Evolutionary conservation across 2,113 vertebrate species (phyloP), one percentile per base, ranked within the genome.

Genomic region (Sakesphorus luctuosus): DNA sequence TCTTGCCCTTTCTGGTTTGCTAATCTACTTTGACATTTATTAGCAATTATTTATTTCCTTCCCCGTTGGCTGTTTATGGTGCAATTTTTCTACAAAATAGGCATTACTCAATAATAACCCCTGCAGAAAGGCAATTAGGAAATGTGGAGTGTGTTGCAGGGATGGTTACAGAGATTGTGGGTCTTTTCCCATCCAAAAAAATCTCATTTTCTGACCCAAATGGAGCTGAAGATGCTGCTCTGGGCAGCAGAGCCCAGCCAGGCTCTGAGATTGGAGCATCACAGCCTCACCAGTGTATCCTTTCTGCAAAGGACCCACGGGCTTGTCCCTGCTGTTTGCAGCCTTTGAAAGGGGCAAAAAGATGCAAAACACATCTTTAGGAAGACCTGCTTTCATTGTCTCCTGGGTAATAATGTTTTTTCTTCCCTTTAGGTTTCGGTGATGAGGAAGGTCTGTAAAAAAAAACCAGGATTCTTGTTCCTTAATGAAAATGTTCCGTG

Each of bases 31-130:
- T 47, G 86, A 93, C 95, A 87, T 93, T 89, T 67, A 90, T 91
- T 95, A 90, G 72, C 50, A 59, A 82, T 49, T 89, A 93, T 85
- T 83, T 94, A 91, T 71, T 84, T 95, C 87, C 89, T 91, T 93
- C 89, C 74, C 92, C 1, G 20, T 66, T 84, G 94, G 72, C 87
- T 84, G 77, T 68, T 84, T 73, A 75, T 87, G 91, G 90, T 90
- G 92, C 93, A 76, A 69, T 72, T 84, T 78, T 88, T 96, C 85
- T 90, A 93, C 86, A 56, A 68, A 82, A 76, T 62, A 36, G 40
- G 72, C 76, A 65, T 94, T 96, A 94, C 94, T 96, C 91, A 91
- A 96, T 9, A 81, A 92, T 67, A 95, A 92, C 80, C 94, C 89
- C 93, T 87, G 76, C 77, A 84, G 65, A 62, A 82, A 90, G 77